Percentiles rank a stretch among this genome's conserved stretches.
These are phyloP conservation scores for Drosophila arizonae DNA, from an alignment of 1,140 invertebrate genomes.

Conservation along the genomic window DNA sequence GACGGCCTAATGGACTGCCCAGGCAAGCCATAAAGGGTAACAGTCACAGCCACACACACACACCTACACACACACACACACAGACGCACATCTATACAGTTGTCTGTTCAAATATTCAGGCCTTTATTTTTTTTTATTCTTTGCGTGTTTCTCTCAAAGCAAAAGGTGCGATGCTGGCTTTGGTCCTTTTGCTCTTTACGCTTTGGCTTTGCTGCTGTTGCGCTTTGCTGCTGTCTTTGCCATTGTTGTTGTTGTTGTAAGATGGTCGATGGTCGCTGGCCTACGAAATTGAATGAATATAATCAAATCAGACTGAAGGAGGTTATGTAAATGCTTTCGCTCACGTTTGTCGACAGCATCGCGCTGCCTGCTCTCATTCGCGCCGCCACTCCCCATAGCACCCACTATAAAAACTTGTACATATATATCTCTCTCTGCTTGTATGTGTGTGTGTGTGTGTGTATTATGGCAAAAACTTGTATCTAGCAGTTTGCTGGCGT, in stretches of 20 bases:
- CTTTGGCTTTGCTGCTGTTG: conserved; percentile 48
- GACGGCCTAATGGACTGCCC: conserved; percentile 59
- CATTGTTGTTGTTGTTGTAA: background rate
- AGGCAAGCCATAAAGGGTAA: conserved; percentile 52
- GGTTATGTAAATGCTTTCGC: conserved; percentile 70
- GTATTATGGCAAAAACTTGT: conserved; percentile 11
- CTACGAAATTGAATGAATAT: conserved; percentile 74
- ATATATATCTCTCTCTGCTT: background rate
- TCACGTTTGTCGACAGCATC: conserved; percentile 38
- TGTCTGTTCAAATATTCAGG: conserved; percentile 36
- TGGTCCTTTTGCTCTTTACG: conserved; percentile 26
- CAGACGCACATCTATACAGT: conserved; percentile 5
- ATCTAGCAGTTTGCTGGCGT: conserved; percentile 12
- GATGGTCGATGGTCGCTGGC: conserved; percentile 49
- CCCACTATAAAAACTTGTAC: too few relatives aligned
- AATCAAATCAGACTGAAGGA: conserved; percentile 72
- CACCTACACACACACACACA: conserved; percentile 14
- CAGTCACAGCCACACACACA: conserved; percentile 11
- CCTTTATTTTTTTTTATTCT: conserved; percentile 16
- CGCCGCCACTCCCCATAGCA: background rate
- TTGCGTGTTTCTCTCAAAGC: background rate
- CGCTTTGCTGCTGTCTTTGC: conserved; percentile 53
- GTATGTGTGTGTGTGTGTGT: background rate
- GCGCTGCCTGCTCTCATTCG: conserved; percentile 8
- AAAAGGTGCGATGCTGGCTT: conserved; percentile 28